Conservation (phyloP, 37 sponge, comb jelly and placozoan genomes). For the Geodia barretti region DNA sequence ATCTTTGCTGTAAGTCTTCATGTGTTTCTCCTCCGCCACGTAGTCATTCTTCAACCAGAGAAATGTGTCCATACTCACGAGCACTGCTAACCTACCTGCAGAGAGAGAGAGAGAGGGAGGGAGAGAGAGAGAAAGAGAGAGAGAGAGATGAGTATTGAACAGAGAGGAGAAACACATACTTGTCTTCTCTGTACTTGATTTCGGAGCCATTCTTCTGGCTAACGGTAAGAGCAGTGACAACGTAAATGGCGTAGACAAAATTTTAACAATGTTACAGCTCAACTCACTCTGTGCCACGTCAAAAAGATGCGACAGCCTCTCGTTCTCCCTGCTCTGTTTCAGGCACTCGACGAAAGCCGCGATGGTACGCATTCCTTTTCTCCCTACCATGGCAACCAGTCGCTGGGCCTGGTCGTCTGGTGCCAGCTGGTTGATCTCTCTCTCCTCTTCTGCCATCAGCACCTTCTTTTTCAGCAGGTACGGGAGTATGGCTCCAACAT, state of each 20-base stretch:
- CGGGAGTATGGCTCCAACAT: slow-evolving; percentile 12
- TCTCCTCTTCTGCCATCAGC: slow-evolving; percentile 7
- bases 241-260: too few species aligned
- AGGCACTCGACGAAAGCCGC: slow-evolving; percentile 29
- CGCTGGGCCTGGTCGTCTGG: not conserved
- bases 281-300: not conserved
- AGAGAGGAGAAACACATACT: not conserved
- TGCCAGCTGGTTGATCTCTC: not conserved
- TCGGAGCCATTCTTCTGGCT: too few species aligned
- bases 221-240: too few species aligned
- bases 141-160: not conserved
- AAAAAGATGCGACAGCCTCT: not conserved
- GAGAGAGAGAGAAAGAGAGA: not conserved
- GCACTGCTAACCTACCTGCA: slow-evolving; percentile 4
- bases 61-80: slow-evolving; percentile 20
- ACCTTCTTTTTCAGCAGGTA: slow-evolving; percentile 20
- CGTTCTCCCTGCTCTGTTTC: slow-evolving; percentile 16
- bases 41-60: slow-evolving; percentile 8
- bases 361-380: not conserved
- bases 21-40: not conserved
- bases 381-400: not conserved
- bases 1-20: not conserved
- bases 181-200: not conserved
- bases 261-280: too few species aligned
- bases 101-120: not conserved